phyloP scores from a whole-genome alignment of 2,797 vertebrate genomes.

The Mormyrops attenuatus region DNA sequence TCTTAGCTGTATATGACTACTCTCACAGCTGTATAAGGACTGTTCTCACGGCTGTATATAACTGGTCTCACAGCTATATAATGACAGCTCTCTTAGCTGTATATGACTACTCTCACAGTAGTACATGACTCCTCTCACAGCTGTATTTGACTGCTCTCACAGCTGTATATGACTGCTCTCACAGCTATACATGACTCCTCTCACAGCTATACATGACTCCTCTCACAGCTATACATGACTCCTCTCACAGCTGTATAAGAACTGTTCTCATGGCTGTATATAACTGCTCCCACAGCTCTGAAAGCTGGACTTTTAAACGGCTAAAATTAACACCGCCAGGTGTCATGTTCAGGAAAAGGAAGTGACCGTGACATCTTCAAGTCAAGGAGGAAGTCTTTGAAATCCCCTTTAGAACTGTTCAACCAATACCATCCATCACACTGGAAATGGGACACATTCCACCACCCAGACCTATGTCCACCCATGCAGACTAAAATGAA shows the following conservation, averaged over 20 bases:
- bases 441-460: conserved; percentile 62
- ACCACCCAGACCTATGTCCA: conserved; percentile 51
- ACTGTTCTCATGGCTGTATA: background rate
- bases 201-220: background rate
- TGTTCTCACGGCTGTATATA: background rate
- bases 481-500: conserved; percentile 55
- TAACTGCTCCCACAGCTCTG: conserved; percentile 7
- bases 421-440: conserved; percentile 44
- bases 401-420: conserved; percentile 11
- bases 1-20: background rate
- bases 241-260: background rate
- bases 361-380: conserved; percentile 14
- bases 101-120: background rate
- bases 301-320: conserved; percentile 22
- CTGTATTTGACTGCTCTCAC: background rate
- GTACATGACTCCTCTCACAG: too few relatives aligned
- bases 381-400: conserved; percentile 10
- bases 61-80: background rate
- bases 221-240: background rate
- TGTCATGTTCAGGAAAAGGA: conserved; percentile 25
- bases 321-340: conserved; percentile 27
- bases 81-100: background rate
- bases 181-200: background rate
- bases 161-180: background rate
- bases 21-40: too few relatives aligned